phyloP scores from a whole-genome alignment of 1,140 invertebrate species.

The Pseudomyrmex dendroicus region DNA sequence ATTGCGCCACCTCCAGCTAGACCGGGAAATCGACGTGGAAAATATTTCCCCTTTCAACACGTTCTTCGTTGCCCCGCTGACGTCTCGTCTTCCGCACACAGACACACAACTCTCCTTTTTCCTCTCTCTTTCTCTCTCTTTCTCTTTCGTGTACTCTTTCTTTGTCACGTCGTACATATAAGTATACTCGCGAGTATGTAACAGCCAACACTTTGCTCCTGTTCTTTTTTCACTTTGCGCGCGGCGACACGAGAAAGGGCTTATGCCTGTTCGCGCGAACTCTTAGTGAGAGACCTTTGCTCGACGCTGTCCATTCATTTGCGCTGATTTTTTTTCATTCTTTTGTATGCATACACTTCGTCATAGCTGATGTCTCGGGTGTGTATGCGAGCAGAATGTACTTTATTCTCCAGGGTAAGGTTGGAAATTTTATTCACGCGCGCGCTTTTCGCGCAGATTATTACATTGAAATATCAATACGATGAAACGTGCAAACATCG shows the following conservation, averaged over 20 bases:
- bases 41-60: constrained; percentile 69
- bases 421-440: background rate
- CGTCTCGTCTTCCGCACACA: background rate
- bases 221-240: constrained; percentile 65
- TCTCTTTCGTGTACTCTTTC: background rate
- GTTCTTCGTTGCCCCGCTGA: background rate
- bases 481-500: background rate
- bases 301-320: constrained; percentile 66
- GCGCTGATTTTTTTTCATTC: constrained; percentile 41
- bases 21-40: constrained; percentile 65
- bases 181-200: background rate
- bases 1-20: constrained; percentile 56
- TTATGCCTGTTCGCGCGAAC: constrained; percentile 69
- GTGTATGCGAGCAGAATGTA: background rate
- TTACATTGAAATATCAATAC: background rate
- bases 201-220: constrained; percentile 51
- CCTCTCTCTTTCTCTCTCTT: constrained; percentile 10
- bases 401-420: constrained; percentile 22
- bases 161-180: constrained; percentile 9
- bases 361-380: background rate
- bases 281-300: constrained; percentile 42
- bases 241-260: constrained; percentile 71
- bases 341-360: constrained; percentile 3
- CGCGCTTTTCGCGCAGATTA: background rate
- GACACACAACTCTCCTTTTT: background rate